A percentile compares a stretch with the other conserved stretches of the same genome.
Evolutionary conservation across 23 tunicate species (phyloP).

Genomic region (Botrylloides violaceus): DNA sequence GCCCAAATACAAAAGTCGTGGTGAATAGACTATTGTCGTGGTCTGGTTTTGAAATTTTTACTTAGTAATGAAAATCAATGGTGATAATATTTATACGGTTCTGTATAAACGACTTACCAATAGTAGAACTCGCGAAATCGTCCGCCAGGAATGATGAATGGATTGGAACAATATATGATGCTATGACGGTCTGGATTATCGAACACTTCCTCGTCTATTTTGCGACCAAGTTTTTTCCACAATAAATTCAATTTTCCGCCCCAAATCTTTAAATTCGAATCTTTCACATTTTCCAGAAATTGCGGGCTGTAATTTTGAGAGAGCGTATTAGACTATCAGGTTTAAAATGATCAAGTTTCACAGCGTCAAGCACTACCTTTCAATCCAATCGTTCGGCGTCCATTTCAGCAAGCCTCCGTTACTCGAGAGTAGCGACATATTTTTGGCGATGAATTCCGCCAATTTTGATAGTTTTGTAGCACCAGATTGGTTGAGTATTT

Average conservation of each 20-base stretch:
- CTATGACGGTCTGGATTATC: slow-evolving; percentile 36
- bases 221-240: slow-evolving; percentile 83
- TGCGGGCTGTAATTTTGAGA: slow-evolving; percentile 27
- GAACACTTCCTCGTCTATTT: slow-evolving; percentile 52
- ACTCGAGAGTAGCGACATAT: slow-evolving; percentile 30
- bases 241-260: slow-evolving; percentile 44
- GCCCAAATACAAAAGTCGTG: no score
- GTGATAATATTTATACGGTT: no score
- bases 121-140: slow-evolving; percentile 91
- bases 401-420: slow-evolving; percentile 55
- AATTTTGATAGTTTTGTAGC: not conserved
- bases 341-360: no score
- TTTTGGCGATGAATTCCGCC: slow-evolving; percentile 3
- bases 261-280: slow-evolving; percentile 37
- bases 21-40: no score
- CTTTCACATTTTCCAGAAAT: slow-evolving; percentile 38
- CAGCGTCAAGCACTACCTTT: slow-evolving; percentile 29
- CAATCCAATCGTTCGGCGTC: slow-evolving; percentile 58
- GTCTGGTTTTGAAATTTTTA: no score
- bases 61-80: no score
- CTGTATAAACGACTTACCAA: slow-evolving; percentile 42
- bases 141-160: slow-evolving; percentile 85
- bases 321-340: no score
- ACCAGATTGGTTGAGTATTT: not conserved
- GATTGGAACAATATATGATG: slow-evolving; percentile 44